phyloP scores from a whole-genome alignment of 2,888 invertebrate genomes.

The Hyposoter didymator region DNA sequence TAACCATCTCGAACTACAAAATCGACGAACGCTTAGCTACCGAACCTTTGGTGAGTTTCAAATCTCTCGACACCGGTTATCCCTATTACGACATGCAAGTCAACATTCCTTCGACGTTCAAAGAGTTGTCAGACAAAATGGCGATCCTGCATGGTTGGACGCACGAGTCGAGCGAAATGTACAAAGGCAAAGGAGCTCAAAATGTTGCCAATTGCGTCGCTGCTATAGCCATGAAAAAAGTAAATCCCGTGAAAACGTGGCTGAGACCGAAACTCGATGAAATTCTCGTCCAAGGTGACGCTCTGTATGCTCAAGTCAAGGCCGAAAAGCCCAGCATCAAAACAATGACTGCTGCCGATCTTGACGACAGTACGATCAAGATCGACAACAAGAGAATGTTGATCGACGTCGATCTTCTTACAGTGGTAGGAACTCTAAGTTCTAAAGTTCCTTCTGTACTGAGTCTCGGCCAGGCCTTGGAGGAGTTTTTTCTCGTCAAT shows the following conservation, averaged over 20 bases:
- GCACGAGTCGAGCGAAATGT: constrained; percentile 76
- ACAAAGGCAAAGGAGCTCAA: constrained; percentile 78
- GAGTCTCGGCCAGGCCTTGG: constrained; percentile 76
- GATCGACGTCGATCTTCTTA: constrained; percentile 78
- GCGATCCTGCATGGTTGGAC: constrained; percentile 79
- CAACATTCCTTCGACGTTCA: constrained; percentile 79
- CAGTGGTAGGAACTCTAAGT: constrained; percentile 77
- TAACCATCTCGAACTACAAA: constrained; percentile 78
- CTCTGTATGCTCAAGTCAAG: constrained; percentile 72
- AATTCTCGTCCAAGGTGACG: constrained; percentile 77
- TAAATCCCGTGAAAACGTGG: constrained; percentile 79
- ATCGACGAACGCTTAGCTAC: constrained; percentile 76
- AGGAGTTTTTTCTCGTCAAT: constrained; percentile 79
- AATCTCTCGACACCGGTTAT: constrained; percentile 77
- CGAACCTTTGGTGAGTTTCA: constrained; percentile 73
- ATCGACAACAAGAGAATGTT: constrained; percentile 73
- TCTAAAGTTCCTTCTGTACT: constrained; percentile 76
- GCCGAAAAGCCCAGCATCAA: constrained; percentile 73
- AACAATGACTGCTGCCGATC: constrained; percentile 76
- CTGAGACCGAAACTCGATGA: constrained; percentile 77
- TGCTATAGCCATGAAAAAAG: constrained; percentile 76
- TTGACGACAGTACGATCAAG: constrained; percentile 73
- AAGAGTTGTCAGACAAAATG: constrained; percentile 69
- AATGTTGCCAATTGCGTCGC: constrained; percentile 77
- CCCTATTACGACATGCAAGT: constrained; percentile 76